Percentiles rank a stretch among this genome's conserved stretches.
phyloP scores from a whole-genome alignment of 2,113 vertebrate genomes.

The Himantopus leucocephalus region DNA sequence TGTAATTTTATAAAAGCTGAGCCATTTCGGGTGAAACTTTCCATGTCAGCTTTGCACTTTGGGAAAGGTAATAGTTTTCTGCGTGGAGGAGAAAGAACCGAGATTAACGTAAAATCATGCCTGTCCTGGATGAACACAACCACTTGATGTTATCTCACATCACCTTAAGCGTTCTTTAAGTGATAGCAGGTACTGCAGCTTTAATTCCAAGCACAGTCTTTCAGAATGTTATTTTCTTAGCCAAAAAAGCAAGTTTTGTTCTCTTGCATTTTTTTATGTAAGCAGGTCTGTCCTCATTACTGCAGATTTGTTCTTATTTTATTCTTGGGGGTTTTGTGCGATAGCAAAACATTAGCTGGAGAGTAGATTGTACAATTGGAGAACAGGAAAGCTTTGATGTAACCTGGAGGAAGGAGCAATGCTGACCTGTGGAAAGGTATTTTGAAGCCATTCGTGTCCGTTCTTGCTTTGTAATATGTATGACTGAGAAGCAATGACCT shows the following conservation, averaged over 20 bases:
- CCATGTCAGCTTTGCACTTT: not conserved
- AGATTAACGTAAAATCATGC: not conserved
- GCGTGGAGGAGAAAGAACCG: not conserved
- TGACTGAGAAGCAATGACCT: not conserved
- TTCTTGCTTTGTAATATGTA: not conserved
- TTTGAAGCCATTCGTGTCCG: not conserved
- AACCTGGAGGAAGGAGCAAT: not conserved
- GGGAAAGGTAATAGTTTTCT: not conserved
- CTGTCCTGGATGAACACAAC: not conserved
- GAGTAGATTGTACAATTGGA: not conserved
- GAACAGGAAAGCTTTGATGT: not conserved
- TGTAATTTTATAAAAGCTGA: not conserved
- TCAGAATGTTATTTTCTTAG: not conserved
- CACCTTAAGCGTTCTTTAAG: not conserved
- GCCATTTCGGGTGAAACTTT: not conserved
- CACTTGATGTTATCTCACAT: not conserved
- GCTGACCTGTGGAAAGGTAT: not conserved
- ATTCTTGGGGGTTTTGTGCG: not conserved
- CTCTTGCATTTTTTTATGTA: not conserved
- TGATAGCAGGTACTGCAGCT: not conserved
- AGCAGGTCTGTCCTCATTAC: not conserved
- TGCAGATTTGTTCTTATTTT: not conserved
- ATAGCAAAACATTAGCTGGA: not conserved
- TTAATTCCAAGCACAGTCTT: not conserved
- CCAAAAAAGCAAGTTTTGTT: not conserved